Conservation (phyloP, 2,113 vertebrate species). For the Oryzias javanicus region DNA sequence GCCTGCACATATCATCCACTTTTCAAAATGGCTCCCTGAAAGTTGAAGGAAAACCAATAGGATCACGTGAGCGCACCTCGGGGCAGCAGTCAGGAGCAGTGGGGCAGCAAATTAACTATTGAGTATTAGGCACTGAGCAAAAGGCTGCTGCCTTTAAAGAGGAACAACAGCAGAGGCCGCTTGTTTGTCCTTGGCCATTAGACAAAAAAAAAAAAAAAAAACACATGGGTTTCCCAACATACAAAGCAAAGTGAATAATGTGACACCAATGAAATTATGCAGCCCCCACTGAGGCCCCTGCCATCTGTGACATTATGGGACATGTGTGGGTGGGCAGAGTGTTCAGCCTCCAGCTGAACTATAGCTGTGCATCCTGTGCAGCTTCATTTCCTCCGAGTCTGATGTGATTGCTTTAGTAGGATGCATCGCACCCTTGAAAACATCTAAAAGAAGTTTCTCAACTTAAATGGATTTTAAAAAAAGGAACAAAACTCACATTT, state of each 20-base stretch:
- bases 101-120: conserved; percentile 70
- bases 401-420: conserved; percentile 26
- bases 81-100: conserved; percentile 56
- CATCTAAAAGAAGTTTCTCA: conserved; percentile 6
- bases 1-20: conserved; percentile 13
- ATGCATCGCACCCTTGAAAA: conserved; percentile 6
- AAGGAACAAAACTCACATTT: no score
- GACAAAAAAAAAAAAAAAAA: neutral
- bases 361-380: conserved; percentile 32
- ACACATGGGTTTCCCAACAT: conserved; percentile 28
- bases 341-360: conserved; percentile 57
- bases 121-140: conserved; percentile 58
- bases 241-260: conserved; percentile 42
- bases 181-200: conserved; percentile 30
- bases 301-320: conserved; percentile 64
- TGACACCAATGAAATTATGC: conserved; percentile 48
- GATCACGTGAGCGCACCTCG: conserved; percentile 42
- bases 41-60: conserved; percentile 25
- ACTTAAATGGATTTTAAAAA: neutral
- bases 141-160: conserved; percentile 46
- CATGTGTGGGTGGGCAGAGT: conserved; percentile 50
- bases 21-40: conserved; percentile 56
- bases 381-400: conserved; percentile 49
- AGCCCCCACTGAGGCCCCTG: conserved; percentile 42
- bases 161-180: conserved; percentile 30